phyloP scores from a whole-genome alignment of 2,888 invertebrate genomes.

The Flexamia atlantica region DNA sequence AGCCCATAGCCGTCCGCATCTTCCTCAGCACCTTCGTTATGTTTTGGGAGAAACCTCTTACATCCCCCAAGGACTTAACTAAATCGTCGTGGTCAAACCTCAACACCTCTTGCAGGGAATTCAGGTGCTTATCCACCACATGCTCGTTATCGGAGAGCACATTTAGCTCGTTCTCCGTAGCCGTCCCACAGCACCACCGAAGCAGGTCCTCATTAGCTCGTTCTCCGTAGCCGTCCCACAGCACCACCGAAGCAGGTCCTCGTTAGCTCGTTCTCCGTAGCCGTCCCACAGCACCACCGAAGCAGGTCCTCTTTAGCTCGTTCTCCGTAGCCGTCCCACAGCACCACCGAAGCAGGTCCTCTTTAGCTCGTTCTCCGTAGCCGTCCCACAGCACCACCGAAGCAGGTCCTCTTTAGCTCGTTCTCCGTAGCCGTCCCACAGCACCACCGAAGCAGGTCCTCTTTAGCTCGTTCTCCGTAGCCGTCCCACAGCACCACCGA shows the following conservation, averaged over 20 bases:
- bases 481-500: too few relatives aligned
- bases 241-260: not conserved
- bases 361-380: too few relatives aligned
- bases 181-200: not conserved
- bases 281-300: not conserved
- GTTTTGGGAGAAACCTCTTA: not conserved
- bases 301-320: constrained; percentile 7
- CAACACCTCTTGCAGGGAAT: not conserved
- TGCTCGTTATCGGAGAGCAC: not conserved
- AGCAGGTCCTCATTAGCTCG: not conserved
- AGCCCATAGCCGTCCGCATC: not conserved
- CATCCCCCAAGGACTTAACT: not conserved
- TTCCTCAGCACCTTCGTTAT: not conserved
- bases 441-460: too few relatives aligned
- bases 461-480: not conserved
- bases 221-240: not conserved
- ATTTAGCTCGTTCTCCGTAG: not conserved
- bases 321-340: too few relatives aligned
- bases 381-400: too few relatives aligned
- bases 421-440: not conserved
- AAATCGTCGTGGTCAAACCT: not conserved
- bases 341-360: not conserved
- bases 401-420: constrained; percentile 3
- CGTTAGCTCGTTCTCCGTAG: not conserved
- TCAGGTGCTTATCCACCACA: not conserved